Evolutionary conservation across 2,113 vertebrate genomes (phyloP), one percentile per base, ranked within the genome.

Genomic region (Entelurus aequoreus): DNA sequence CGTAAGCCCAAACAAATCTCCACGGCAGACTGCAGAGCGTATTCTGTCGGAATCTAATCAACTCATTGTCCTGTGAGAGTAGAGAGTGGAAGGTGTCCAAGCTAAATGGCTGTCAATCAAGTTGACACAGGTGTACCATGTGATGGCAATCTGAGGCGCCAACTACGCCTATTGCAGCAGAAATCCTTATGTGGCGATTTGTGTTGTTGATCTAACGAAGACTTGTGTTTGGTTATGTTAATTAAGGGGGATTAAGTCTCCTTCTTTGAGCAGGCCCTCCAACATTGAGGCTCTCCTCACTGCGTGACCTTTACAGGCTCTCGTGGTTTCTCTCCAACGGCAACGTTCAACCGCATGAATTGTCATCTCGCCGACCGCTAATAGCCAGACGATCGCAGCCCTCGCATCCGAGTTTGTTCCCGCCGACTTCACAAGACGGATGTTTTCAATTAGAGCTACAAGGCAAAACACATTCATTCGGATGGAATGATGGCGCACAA

Each of bases 391-490:
- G 11, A n/a, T 15, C 13, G 51, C 7, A 53, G 38, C 38, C 46
- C 50, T 55, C 13, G 36, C 52, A 57, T 48, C 14, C 6, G 19
- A 62, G 14, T 3, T 68, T 51, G 62, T 48, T 48, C 12, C 6
- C 8, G 48, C n/a, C 16, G 42, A 19, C 15, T 40, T 55, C 5
- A 14, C 36, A 61, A 48, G n/a, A 64, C 47, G 28, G 19, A 56
- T 68, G 14, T 8, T 53, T 61, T n/a, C 44, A 46, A 4, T 46
- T 60, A 10, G 11, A 57, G 12, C 21, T 48, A 62, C 13, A 42
- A 10, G 11, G 5, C 35, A 58, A 19, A 54, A 65, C 60, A 40
- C 42, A 37, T 57, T 73, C 64, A 54, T 15, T 49, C 48, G 61
- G 35, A 65, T 14, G 55, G 61, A 54, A 6, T 47, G 37, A 49